These are phyloP conservation scores for Phylloscopus trochilus DNA, from an alignment of 2,113 vertebrate species.

Conservation along the genomic window DNA sequence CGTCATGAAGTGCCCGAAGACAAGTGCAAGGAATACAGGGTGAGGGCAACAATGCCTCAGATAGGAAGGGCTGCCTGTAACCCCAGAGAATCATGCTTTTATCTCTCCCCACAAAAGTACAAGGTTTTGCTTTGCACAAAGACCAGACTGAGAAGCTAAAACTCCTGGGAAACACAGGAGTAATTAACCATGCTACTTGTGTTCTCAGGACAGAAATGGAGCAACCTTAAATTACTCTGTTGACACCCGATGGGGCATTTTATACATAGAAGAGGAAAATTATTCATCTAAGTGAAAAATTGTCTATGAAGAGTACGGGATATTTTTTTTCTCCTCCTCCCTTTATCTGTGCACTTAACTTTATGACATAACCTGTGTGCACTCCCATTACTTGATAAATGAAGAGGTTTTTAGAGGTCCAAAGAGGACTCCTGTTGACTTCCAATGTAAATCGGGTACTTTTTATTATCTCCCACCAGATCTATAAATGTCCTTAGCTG, in stretches of 20 bases:
- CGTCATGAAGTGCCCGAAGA: background rate
- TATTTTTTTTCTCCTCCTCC: background rate
- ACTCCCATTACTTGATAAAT: background rate
- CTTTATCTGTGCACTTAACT: background rate
- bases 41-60: background rate
- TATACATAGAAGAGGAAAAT: background rate
- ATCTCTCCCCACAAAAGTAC: background rate
- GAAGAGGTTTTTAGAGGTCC: background rate
- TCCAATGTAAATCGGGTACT: background rate
- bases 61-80: background rate
- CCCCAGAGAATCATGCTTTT: background rate
- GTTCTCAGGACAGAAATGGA: background rate
- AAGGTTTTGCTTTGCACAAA: background rate
- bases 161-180: background rate
- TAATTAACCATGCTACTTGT: background rate
- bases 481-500: background rate
- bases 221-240: background rate
- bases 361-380: background rate
- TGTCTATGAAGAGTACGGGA: background rate
- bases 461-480: constrained; percentile 23
- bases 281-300: background rate
- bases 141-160: background rate
- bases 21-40: background rate
- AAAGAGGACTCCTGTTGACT: background rate
- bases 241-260: background rate